Conservation (phyloP, 2,113 vertebrate species). For the Lycocorax pyrrhopterus region DNA sequence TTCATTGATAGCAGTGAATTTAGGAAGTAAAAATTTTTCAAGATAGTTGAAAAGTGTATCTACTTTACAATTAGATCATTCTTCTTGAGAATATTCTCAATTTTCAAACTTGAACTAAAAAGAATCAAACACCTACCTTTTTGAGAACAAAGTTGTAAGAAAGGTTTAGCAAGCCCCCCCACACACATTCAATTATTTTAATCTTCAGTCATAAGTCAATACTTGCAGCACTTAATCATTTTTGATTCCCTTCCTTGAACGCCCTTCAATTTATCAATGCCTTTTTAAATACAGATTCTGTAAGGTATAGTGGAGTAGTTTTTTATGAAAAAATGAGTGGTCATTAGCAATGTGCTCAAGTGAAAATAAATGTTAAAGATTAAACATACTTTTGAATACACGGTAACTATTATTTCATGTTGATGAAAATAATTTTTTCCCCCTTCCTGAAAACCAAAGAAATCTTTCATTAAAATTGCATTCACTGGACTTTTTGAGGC, state of each 20-base stretch:
- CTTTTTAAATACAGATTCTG: conserved; percentile 48
- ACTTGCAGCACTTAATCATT: conserved; percentile 33
- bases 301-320: not conserved
- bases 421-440: not conserved
- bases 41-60: not conserved
- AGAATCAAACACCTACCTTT: not conserved
- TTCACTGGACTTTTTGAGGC: not conserved
- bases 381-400: conserved; percentile 12
- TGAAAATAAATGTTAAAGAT: conserved; percentile 18
- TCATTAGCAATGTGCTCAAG: conserved; percentile 24
- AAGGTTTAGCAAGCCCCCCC: not conserved
- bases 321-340: conserved; percentile 21
- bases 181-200: conserved; percentile 38
- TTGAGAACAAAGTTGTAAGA: not conserved
- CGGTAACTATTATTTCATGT: not conserved
- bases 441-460: not conserved
- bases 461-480: not conserved
- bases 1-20: not conserved
- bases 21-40: not conserved
- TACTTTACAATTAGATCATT: not conserved
- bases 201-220: conserved; percentile 35
- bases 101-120: not conserved
- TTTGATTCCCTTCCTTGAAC: conserved; percentile 40
- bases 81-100: not conserved
- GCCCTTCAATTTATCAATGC: conserved; percentile 50